phyloP scores from a whole-genome alignment of 2,797 vertebrate genomes.

The Enteromius thamalakanensis region DNA sequence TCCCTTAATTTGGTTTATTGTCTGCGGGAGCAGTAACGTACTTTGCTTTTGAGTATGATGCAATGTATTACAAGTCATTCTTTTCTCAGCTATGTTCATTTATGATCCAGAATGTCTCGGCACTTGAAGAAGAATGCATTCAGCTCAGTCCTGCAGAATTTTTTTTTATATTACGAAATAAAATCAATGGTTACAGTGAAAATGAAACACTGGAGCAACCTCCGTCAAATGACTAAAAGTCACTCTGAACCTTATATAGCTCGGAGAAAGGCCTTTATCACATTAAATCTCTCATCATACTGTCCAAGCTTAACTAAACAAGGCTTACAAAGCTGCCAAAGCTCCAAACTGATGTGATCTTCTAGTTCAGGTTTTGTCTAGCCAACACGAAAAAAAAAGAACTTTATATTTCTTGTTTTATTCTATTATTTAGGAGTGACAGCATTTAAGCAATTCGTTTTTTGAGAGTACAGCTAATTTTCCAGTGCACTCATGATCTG shows the following conservation, averaged over 20 bases:
- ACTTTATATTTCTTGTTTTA: not conserved
- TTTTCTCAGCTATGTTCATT: constrained; percentile 19
- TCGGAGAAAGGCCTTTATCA: not conserved
- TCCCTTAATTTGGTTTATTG: constrained; percentile 44
- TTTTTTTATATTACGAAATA: not conserved
- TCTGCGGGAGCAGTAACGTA: constrained; percentile 42
- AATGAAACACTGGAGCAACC: constrained; percentile 1
- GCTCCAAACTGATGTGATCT: constrained; percentile 5
- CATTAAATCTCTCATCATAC: not conserved
- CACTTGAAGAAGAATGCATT: constrained; percentile 7
- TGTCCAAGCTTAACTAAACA: not conserved
- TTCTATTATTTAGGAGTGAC: not conserved
- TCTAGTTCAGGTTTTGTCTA: not conserved
- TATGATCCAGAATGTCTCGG: constrained; percentile 12
- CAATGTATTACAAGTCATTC: constrained; percentile 23
- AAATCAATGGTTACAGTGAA: not conserved
- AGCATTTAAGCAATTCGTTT: not conserved
- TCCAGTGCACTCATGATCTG: not conserved
- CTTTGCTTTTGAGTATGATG: constrained; percentile 49
- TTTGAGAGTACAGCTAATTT: not conserved
- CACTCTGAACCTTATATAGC: not conserved
- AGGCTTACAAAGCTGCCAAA: not conserved
- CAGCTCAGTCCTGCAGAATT: not conserved
- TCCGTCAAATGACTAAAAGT: not conserved
- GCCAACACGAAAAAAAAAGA: not conserved